Percentiles rank a stretch among this genome's conserved stretches.
Evolutionary conservation across 2,113 vertebrate genomes (phyloP).

Genomic region (Istiophorus platypterus): DNA sequence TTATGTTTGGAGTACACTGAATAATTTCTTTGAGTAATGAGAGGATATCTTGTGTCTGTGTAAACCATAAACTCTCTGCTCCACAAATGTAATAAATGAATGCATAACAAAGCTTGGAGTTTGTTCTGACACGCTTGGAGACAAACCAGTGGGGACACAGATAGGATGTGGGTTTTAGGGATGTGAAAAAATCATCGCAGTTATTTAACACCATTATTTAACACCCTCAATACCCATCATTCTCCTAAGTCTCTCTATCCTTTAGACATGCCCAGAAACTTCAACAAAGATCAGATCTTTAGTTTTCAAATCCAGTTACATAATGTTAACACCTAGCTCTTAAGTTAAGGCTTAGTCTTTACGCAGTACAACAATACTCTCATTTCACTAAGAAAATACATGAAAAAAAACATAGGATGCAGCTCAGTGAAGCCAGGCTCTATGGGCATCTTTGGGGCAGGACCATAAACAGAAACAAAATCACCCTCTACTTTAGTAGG

Average conservation of each 20-base stretch:
- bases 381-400: slow-evolving; percentile 14
- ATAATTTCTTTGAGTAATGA: slow-evolving; percentile 52
- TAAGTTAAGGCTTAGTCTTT: slow-evolving; percentile 26
- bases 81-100: slow-evolving; percentile 71
- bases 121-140: slow-evolving; percentile 74
- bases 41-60: slow-evolving; percentile 54
- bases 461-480: not conserved
- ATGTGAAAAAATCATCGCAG: slow-evolving; percentile 79
- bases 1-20: slow-evolving; percentile 45
- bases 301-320: slow-evolving; percentile 43
- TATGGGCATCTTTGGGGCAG: not conserved
- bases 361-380: slow-evolving; percentile 7
- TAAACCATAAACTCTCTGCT: slow-evolving; percentile 57
- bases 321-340: slow-evolving; percentile 34
- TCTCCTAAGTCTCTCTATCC: slow-evolving; percentile 34
- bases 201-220: slow-evolving; percentile 72
- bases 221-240: slow-evolving; percentile 42
- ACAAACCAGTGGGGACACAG: slow-evolving; percentile 68
- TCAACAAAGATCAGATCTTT: slow-evolving; percentile 42
- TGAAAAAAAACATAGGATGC: slow-evolving; percentile 12
- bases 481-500: not conserved
- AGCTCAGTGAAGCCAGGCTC: slow-evolving; percentile 13
- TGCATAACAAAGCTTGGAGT: slow-evolving; percentile 69
- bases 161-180: slow-evolving; percentile 72
- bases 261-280: slow-evolving; percentile 36